A percentile compares a stretch with the other conserved stretches of the same genome.
These are phyloP conservation scores for Onychorhynchus coronatus DNA, from an alignment of 2,113 vertebrate genomes.

Conservation along the genomic window DNA sequence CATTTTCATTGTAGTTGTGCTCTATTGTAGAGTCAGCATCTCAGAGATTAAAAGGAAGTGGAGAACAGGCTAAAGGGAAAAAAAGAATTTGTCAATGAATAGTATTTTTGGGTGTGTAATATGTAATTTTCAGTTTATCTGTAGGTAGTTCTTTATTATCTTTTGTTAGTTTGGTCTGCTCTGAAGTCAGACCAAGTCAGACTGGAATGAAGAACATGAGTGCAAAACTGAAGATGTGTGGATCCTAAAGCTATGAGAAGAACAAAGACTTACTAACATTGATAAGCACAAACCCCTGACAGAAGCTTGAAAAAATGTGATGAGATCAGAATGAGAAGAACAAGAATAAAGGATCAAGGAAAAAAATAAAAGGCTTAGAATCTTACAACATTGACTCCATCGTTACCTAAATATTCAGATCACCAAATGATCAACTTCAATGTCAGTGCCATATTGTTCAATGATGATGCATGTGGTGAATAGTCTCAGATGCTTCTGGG, in stretches of 20 bases:
- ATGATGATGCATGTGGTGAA: background rate
- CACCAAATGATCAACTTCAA: slow-evolving; percentile 2
- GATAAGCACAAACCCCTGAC: slow-evolving; percentile 58
- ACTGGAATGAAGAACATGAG: slow-evolving; percentile 77
- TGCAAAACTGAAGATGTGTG: slow-evolving; percentile 72
- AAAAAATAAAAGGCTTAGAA: slow-evolving; percentile 43
- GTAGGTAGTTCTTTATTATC: slow-evolving; percentile 75
- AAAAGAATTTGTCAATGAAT: background rate
- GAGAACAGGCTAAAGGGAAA: background rate
- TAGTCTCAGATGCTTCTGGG: background rate
- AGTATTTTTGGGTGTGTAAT: slow-evolving; percentile 15
- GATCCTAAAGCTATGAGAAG: slow-evolving; percentile 81
- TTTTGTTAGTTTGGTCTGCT: slow-evolving; percentile 83
- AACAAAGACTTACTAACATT: slow-evolving; percentile 77
- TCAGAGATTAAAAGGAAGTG: background rate
- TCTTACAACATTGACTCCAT: slow-evolving; percentile 50
- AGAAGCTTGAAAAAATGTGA: slow-evolving; percentile 73
- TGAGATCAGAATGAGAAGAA: slow-evolving; percentile 69
- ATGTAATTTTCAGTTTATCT: slow-evolving; percentile 42
- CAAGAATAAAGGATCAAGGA: slow-evolving; percentile 47
- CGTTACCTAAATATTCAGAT: slow-evolving; percentile 31
- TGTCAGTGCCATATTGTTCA: slow-evolving; percentile 28
- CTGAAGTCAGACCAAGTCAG: slow-evolving; percentile 77
- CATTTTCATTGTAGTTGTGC: background rate
- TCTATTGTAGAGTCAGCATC: background rate